A percentile compares a stretch with the other conserved stretches of the same genome.
phyloP scores from a whole-genome alignment of 2,113 vertebrate species.

The Redunca redunca region DNA sequence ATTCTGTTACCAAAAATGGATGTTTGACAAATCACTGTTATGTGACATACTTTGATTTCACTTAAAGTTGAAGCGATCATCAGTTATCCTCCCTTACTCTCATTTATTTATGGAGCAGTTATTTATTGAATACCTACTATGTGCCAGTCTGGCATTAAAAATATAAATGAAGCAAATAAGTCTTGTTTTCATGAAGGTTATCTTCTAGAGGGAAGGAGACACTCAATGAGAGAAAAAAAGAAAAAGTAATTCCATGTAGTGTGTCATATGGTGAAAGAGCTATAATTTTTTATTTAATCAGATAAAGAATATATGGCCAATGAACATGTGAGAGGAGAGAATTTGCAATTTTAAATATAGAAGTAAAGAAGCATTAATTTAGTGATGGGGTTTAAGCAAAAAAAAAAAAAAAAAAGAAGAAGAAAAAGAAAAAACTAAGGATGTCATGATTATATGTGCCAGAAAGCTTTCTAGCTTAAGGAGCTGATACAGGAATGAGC shows the following conservation, averaged over 20 bases:
- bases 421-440: not conserved
- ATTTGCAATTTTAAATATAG: not conserved
- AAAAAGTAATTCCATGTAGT: not conserved
- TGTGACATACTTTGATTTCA: not conserved
- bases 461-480: not conserved
- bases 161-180: not conserved
- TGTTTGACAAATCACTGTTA: not conserved
- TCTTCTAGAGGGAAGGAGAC: not conserved
- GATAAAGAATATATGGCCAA: not conserved
- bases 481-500: not conserved
- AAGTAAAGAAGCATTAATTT: not conserved
- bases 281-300: not conserved
- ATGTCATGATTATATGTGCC: not conserved
- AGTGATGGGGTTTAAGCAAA: not conserved
- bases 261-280: not conserved
- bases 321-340: not conserved
- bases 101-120: not conserved
- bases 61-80: not conserved
- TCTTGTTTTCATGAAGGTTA: not conserved
- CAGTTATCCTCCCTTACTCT: not conserved
- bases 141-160: not conserved
- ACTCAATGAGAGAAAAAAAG: not conserved
- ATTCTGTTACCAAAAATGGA: constrained; percentile 33
- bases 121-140: not conserved
- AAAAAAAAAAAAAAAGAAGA: not conserved